Percentiles rank a stretch among this genome's conserved stretches.
Conservation (phyloP, 53 echinoderm and acorn worm species). For the Astropecten irregularis region DNA sequence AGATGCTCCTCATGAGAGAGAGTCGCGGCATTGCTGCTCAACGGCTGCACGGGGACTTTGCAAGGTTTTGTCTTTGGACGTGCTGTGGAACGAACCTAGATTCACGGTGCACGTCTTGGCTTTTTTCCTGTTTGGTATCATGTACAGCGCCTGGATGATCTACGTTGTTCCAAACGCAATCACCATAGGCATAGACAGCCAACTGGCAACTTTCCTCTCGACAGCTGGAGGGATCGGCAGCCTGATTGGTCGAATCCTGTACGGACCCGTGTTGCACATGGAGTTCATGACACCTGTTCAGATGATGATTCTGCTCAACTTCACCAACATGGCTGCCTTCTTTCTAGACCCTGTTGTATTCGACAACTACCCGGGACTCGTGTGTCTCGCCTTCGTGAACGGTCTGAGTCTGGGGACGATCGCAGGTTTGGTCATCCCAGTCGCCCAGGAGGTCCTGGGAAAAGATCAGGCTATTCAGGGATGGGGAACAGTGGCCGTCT, state of each 20-base stretch:
- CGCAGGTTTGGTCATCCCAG: slow-evolving; percentile 17
- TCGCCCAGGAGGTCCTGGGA: slow-evolving; percentile 31
- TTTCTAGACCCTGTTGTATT: slow-evolving; percentile 23
- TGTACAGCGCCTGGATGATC: slow-evolving; percentile 55
- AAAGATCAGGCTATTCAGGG: slow-evolving; percentile 19
- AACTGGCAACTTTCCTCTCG: slow-evolving; percentile 46
- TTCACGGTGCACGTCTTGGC: neutral
- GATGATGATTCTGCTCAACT: slow-evolving; percentile 20
- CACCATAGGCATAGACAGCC: slow-evolving; percentile 24
- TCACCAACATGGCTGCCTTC: slow-evolving; percentile 40
- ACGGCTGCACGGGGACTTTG: neutral
- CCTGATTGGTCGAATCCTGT: slow-evolving; percentile 44
- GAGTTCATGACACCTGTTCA: slow-evolving; percentile 15
- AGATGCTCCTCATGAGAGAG: no score
- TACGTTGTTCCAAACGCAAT: slow-evolving; percentile 62
- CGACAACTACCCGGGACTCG: neutral
- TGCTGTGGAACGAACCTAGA: neutral
- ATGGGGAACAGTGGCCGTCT: slow-evolving; percentile 8
- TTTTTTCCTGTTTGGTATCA: neutral
- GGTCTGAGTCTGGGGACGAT: slow-evolving; percentile 25
- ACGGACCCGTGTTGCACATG: slow-evolving; percentile 37
- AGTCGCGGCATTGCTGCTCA: neutral
- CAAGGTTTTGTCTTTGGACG: neutral
- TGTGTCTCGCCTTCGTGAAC: slow-evolving; percentile 24
- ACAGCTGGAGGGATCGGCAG: slow-evolving; percentile 55